Evolutionary conservation across 2,113 vertebrate species (phyloP).

Genomic region (Leuciscus idus): DNA sequence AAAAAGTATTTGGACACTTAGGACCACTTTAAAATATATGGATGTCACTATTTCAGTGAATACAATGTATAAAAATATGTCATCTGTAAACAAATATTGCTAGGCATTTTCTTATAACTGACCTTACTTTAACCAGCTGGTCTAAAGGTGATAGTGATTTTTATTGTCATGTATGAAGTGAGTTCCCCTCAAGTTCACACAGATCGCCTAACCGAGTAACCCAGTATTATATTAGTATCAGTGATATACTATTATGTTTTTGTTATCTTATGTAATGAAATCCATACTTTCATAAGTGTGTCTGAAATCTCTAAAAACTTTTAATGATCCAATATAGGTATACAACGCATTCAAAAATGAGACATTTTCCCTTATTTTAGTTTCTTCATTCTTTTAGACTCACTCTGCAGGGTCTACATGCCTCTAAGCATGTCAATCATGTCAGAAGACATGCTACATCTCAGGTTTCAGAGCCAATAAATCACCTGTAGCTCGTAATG

Average conservation of each 20-base stretch:
- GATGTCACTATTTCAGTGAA: neutral
- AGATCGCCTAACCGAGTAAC: neutral
- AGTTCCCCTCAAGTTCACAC: neutral
- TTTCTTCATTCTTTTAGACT: neutral
- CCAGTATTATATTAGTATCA: neutral
- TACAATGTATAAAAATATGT: neutral
- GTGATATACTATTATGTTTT: neutral
- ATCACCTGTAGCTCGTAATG: conserved; percentile 10
- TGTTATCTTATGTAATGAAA: neutral
- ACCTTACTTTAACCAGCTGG: neutral
- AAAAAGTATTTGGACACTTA: neutral
- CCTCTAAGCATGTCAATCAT: neutral
- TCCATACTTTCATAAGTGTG: neutral
- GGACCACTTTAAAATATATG: neutral
- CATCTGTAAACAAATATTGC: neutral
- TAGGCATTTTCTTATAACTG: neutral
- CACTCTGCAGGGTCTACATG: neutral
- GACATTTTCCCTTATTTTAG: neutral
- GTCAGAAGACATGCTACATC: conserved; percentile 9
- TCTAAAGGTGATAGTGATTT: neutral
- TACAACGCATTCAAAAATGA: neutral
- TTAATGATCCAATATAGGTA: neutral
- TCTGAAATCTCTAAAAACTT: neutral
- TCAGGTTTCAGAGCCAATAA: conserved; percentile 44
- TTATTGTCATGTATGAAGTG: neutral